Percentiles rank a stretch among this genome's conserved stretches.
Conservation (phyloP, 2,888 invertebrate species). For the Aplocera efformata region DNA sequence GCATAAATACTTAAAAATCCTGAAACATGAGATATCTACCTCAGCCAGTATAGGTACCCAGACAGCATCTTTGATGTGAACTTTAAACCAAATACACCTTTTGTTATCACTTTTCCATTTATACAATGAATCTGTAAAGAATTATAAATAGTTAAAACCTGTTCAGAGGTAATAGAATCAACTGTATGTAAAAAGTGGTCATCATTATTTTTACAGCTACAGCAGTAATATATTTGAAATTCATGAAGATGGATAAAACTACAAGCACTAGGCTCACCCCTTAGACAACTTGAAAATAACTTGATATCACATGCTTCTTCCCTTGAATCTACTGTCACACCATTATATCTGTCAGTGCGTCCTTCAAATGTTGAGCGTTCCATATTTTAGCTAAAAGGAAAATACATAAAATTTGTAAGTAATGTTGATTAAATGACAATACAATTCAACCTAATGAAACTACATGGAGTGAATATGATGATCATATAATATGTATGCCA, state of each 20-base stretch:
- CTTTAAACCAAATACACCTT: conserved; percentile 90
- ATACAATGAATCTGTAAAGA: conserved; percentile 82
- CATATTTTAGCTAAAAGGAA: conserved; percentile 25
- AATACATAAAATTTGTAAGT: no score
- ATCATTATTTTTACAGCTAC: no score
- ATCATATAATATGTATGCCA: no score
- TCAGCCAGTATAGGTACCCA: conserved; percentile 89
- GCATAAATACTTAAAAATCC: no score
- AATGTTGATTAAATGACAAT: no score
- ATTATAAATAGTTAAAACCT: background rate
- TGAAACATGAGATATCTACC: no score
- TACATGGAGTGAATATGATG: no score
- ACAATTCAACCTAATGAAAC: no score
- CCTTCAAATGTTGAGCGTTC: conserved; percentile 49
- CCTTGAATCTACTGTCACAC: conserved; percentile 85
- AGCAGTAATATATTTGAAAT: no score
- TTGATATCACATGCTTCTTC: conserved; percentile 75
- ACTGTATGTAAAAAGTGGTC: no score
- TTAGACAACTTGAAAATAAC: conserved; percentile 76
- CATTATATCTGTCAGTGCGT: conserved; percentile 84
- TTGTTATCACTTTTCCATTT: conserved; percentile 83
- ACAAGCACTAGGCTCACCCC: conserved; percentile 79
- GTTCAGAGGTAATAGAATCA: no score
- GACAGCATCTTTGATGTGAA: conserved; percentile 83
- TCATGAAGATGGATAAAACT: no score